Conservation (phyloP, 2,888 invertebrate genomes). For the Apotomis turbidana region DNA sequence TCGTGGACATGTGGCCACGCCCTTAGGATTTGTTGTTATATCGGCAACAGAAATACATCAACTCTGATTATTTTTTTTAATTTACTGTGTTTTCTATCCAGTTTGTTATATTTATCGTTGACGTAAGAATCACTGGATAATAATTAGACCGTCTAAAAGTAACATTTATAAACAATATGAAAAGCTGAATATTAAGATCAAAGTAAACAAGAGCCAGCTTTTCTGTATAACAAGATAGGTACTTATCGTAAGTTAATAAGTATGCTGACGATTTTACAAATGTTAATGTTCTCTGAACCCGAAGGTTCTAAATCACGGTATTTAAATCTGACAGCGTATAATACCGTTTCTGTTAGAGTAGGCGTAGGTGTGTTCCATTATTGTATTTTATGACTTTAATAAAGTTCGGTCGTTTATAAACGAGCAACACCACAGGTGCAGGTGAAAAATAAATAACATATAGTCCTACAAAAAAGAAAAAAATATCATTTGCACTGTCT, state of each 20-base stretch:
- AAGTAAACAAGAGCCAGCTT: no score
- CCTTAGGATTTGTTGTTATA: no score
- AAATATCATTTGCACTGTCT: neutral
- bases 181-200: no score
- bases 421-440: neutral
- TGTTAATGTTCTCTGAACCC: neutral
- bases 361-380: constrained; percentile 16
- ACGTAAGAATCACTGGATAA: no score
- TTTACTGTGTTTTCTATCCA: no score
- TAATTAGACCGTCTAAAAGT: no score
- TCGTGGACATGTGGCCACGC: no score
- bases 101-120: no score
- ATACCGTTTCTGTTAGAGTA: constrained; percentile 8
- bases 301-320: constrained; percentile 7
- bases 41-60: no score
- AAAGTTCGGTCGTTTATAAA: neutral
- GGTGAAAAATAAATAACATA: neutral
- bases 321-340: constrained; percentile 12
- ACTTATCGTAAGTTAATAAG: neutral
- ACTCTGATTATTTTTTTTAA: no score
- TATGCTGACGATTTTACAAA: neutral
- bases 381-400: constrained; percentile 21
- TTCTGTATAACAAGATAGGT: no score
- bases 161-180: no score
- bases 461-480: neutral